phyloP scores from a whole-genome alignment of 2,888 invertebrate genomes.

The Leucozona laternaria region DNA sequence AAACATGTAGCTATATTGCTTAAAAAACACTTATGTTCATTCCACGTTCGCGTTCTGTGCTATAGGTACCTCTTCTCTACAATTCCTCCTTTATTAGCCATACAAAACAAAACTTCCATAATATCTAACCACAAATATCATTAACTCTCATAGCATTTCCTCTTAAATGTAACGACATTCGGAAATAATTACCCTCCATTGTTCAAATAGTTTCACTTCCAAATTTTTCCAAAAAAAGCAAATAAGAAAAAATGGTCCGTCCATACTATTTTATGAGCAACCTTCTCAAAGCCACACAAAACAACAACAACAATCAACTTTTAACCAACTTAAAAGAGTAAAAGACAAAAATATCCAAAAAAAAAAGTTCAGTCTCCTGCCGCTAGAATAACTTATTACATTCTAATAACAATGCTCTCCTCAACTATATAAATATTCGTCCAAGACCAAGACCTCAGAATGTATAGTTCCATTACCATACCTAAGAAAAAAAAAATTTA shows the following conservation, averaged over 20 bases:
- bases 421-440: slow-evolving; percentile 63
- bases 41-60: too few relatives aligned
- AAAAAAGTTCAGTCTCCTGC: slow-evolving; percentile 15
- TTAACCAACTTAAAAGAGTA: slow-evolving; percentile 59
- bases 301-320: slow-evolving; percentile 51
- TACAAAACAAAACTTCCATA: background rate
- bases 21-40: too few relatives aligned
- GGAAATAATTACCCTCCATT: slow-evolving; percentile 58
- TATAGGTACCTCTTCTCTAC: too few relatives aligned
- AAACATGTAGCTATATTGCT: too few relatives aligned
- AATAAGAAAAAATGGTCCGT: background rate
- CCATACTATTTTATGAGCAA: background rate
- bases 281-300: slow-evolving; percentile 39
- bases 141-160: slow-evolving; percentile 28
- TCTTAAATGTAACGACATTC: slow-evolving; percentile 37
- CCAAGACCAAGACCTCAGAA: slow-evolving; percentile 50
- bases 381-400: slow-evolving; percentile 66
- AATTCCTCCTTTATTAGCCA: too few relatives aligned
- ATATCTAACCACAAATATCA: slow-evolving; percentile 42
- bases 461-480: slow-evolving; percentile 58
- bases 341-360: background rate
- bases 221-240: background rate
- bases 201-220: slow-evolving; percentile 51
- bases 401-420: slow-evolving; percentile 72
- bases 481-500: background rate